Conservation (phyloP, 2,888 invertebrate genomes). For the Euproctis similis region DNA sequence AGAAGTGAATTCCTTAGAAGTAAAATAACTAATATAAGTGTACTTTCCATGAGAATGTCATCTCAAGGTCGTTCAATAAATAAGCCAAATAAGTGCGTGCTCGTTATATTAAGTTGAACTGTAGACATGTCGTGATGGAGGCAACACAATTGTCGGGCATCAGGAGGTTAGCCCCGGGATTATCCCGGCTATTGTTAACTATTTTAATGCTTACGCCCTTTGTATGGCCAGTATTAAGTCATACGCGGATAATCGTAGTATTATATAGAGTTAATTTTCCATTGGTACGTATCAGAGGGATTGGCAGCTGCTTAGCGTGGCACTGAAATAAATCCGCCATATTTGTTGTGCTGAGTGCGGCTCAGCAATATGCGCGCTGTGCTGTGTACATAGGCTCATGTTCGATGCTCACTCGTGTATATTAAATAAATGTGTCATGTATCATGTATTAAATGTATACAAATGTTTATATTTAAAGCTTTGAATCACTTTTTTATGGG, state of each 20-base stretch:
- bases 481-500: too few species aligned
- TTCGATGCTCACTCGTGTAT: too few species aligned
- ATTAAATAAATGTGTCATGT: not conserved
- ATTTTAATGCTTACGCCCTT: slow-evolving; percentile 71
- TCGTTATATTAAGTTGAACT: too few species aligned
- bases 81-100: too few species aligned
- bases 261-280: slow-evolving; percentile 72
- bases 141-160: slow-evolving; percentile 46
- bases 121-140: too few species aligned
- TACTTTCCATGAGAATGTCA: too few species aligned
- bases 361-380: too few species aligned
- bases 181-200: slow-evolving; percentile 68
- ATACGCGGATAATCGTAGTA: slow-evolving; percentile 72
- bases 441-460: too few species aligned
- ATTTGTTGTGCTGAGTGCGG: slow-evolving; percentile 17
- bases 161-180: slow-evolving; percentile 59
- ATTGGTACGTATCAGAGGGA: slow-evolving; percentile 47
- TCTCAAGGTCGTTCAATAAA: too few species aligned
- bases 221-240: slow-evolving; percentile 70
- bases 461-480: too few species aligned
- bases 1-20: too few species aligned
- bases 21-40: too few species aligned
- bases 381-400: not conserved
- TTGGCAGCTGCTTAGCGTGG: slow-evolving; percentile 60
- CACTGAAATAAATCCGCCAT: slow-evolving; percentile 41